These are phyloP conservation scores for Zaprionus kolodkinae DNA, from an alignment of 1,140 invertebrate genomes.

Conservation along the genomic window DNA sequence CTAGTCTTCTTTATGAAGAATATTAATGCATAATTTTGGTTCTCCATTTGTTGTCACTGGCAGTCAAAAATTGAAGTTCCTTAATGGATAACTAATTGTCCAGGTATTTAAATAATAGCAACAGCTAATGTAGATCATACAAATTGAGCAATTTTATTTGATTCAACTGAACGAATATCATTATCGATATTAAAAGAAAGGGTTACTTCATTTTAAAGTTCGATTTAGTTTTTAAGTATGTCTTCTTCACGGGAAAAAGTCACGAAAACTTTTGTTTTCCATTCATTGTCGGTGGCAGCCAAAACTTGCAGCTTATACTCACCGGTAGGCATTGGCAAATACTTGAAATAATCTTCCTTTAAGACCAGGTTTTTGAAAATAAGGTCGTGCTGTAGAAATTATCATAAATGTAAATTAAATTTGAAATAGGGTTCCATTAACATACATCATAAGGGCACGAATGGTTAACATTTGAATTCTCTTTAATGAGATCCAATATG, in stretches of 20 bases:
- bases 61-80: slow-evolving; percentile 9
- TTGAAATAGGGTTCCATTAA: not conserved
- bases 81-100: too few relatives aligned
- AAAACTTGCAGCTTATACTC: slow-evolving; percentile 36
- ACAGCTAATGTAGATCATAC: too few relatives aligned
- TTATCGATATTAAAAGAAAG: too few relatives aligned
- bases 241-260: not conserved
- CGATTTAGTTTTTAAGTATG: not conserved
- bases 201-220: too few relatives aligned
- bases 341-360: slow-evolving; percentile 10
- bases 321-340: slow-evolving; percentile 18
- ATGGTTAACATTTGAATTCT: slow-evolving; percentile 1
- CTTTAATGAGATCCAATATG: not conserved
- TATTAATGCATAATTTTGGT: not conserved
- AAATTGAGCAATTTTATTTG: not conserved
- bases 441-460: slow-evolving; percentile 17
- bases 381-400: slow-evolving; percentile 12
- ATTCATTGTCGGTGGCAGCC: slow-evolving; percentile 34
- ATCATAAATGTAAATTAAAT: not conserved
- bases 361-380: not conserved
- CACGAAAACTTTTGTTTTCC: slow-evolving; percentile 30
- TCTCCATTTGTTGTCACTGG: slow-evolving; percentile 38
- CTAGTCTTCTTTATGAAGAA: slow-evolving; percentile 11
- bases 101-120: too few relatives aligned
- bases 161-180: not conserved